phyloP scores from a whole-genome alignment of 2,797 vertebrate genomes.

The Anomalospiza imberbis region DNA sequence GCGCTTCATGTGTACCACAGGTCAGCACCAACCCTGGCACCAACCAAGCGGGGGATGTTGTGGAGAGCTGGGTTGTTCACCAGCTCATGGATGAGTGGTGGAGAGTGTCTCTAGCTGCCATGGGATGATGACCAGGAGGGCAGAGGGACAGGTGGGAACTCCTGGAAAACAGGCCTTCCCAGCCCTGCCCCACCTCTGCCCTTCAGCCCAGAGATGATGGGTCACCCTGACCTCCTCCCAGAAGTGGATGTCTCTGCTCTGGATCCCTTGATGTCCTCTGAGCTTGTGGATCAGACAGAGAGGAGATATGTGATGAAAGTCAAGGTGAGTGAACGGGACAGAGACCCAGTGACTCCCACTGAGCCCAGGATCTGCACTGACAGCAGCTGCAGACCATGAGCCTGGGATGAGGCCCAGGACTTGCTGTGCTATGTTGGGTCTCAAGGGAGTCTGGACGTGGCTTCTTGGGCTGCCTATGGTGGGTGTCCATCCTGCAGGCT shows the following conservation, averaged over 20 bases:
- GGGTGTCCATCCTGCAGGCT: slow-evolving; percentile 67
- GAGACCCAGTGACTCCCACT: neutral
- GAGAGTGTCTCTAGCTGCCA: neutral
- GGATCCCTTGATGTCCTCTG: slow-evolving; percentile 82
- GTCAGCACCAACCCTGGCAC: slow-evolving; percentile 68
- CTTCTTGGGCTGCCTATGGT: neutral
- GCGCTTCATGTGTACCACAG: slow-evolving; percentile 85
- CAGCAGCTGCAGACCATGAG: neutral
- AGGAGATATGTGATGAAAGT: slow-evolving; percentile 87
- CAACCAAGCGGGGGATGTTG: neutral
- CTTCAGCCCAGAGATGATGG: slow-evolving; percentile 91
- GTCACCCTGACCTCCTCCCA: slow-evolving; percentile 82
- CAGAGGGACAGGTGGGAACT: neutral
- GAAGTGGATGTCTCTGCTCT: slow-evolving; percentile 81
- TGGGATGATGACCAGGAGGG: neutral
- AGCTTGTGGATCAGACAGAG: slow-evolving; percentile 86
- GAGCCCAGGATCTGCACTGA: neutral
- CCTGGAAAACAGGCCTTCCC: neutral
- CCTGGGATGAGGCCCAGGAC: neutral
- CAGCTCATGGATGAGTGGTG: neutral
- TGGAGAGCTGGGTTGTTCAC: neutral
- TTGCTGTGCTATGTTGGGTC: fast-evolving
- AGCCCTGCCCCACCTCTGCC: neutral
- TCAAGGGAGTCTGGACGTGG: neutral
- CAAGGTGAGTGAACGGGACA: slow-evolving; percentile 68